A percentile compares a stretch with the other conserved stretches of the same genome.
Evolutionary conservation across 2,797 vertebrate species (phyloP).

Genomic region (Chloroceryle inda): DNA sequence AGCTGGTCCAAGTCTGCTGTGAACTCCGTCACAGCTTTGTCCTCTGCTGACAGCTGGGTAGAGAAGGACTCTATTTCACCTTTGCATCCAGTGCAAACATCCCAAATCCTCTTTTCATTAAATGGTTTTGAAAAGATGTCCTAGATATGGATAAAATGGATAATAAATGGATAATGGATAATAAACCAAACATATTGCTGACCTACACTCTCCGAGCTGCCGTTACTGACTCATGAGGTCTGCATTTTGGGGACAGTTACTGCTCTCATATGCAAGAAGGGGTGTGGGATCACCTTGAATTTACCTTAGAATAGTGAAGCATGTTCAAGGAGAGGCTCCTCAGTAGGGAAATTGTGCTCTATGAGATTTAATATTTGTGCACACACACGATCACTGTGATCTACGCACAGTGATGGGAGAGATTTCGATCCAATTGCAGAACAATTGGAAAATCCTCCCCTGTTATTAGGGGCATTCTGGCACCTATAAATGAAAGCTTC

Average conservation of each 20-base stretch:
- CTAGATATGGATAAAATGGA: neutral
- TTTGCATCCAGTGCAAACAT: neutral
- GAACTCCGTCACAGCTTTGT: neutral
- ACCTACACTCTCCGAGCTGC: neutral
- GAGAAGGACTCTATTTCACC: neutral
- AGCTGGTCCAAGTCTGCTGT: neutral
- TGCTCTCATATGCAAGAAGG: neutral
- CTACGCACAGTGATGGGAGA: neutral
- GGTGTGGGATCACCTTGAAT: neutral
- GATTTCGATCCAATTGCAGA: neutral
- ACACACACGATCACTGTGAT: neutral
- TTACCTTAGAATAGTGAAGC: neutral
- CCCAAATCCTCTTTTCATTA: neutral
- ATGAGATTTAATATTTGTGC: neutral
- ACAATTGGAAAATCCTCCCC: neutral
- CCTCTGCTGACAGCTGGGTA: neutral
- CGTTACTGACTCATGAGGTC: accelerated
- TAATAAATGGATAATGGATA: neutral
- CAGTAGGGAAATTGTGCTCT: neutral
- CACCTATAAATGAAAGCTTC: neutral
- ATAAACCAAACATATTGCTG: neutral
- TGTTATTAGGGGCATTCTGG: neutral
- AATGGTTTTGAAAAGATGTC: neutral
- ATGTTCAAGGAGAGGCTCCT: neutral
- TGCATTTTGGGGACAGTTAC: neutral